Evolutionary conservation across 2,888 invertebrate species (phyloP).

Genomic region (Druceiella hillmani): DNA sequence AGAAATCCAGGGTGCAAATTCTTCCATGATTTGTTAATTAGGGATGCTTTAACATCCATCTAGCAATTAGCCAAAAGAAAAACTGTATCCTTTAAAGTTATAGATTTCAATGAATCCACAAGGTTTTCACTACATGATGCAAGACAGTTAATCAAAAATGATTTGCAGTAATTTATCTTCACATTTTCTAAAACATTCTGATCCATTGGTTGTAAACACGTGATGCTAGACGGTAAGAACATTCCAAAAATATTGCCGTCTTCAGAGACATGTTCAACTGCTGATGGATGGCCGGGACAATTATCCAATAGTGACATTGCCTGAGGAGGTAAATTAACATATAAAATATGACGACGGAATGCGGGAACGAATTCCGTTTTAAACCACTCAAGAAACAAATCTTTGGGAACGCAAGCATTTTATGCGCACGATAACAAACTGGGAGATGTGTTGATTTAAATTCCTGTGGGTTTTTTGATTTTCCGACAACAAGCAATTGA

Average conservation of each 20-base stretch:
- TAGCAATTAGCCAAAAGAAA: slow-evolving; percentile 15
- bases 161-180: slow-evolving; percentile 22
- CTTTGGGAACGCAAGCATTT: too few relatives aligned
- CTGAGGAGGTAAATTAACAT: slow-evolving; percentile 9
- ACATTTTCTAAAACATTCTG: slow-evolving; percentile 24
- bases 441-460: too few relatives aligned
- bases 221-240: slow-evolving; percentile 22
- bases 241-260: slow-evolving; percentile 20
- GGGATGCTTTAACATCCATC: slow-evolving; percentile 15
- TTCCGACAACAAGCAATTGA: too few relatives aligned
- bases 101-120: slow-evolving; percentile 9
- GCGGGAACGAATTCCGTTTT: too few relatives aligned
- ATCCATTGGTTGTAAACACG: slow-evolving; percentile 21
- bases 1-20: slow-evolving; percentile 15
- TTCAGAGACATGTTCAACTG: slow-evolving; percentile 19
- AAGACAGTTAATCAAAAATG: slow-evolving; percentile 14
- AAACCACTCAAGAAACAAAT: too few relatives aligned
- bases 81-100: slow-evolving; percentile 17
- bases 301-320: slow-evolving; percentile 12
- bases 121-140: slow-evolving; percentile 5
- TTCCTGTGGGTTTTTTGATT: too few relatives aligned
- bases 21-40: slow-evolving; percentile 12
- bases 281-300: slow-evolving; percentile 18
- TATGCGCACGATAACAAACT: too few relatives aligned
- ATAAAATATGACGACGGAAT: slow-evolving; percentile 10